These are phyloP conservation scores for Pteromalus puparum DNA, from an alignment of 1,140 invertebrate species.

Conservation along the genomic window DNA sequence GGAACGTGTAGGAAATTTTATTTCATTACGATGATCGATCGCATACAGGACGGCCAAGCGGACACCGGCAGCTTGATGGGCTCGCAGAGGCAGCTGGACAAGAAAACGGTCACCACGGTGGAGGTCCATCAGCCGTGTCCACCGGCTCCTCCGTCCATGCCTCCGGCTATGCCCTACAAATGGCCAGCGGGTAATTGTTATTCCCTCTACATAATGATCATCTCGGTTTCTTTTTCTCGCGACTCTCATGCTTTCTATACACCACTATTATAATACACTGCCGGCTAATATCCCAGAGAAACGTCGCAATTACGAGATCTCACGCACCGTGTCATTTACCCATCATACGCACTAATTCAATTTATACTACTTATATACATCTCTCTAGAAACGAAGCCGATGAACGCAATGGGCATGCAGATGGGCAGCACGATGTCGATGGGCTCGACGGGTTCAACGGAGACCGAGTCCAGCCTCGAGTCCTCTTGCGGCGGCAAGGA, in stretches of 20 bases:
- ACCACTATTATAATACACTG: neutral
- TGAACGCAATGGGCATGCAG: slow-evolving; percentile 72
- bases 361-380: neutral
- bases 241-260: neutral
- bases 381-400: slow-evolving; percentile 66
- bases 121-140: slow-evolving; percentile 72
- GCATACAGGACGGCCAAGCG: slow-evolving; percentile 62
- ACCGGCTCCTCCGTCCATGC: slow-evolving; percentile 68
- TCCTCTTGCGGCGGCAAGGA: slow-evolving; percentile 72
- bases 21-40: neutral
- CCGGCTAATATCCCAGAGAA: neutral
- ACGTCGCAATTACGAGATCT: neutral
- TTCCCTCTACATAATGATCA: neutral
- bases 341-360: no score
- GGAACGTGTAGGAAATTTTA: neutral
- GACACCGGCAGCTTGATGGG: slow-evolving; percentile 45
- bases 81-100: slow-evolving; percentile 62
- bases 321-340: no score
- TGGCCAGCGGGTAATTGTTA: slow-evolving; percentile 67
- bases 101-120: slow-evolving; percentile 70
- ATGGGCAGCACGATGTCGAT: slow-evolving; percentile 74
- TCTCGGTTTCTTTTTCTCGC: neutral
- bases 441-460: slow-evolving; percentile 73
- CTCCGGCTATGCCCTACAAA: slow-evolving; percentile 69
- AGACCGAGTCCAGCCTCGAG: slow-evolving; percentile 73